Base-by-base conservation (phyloP, 2,888 invertebrate species). In the Cephus spinipes region DNA sequence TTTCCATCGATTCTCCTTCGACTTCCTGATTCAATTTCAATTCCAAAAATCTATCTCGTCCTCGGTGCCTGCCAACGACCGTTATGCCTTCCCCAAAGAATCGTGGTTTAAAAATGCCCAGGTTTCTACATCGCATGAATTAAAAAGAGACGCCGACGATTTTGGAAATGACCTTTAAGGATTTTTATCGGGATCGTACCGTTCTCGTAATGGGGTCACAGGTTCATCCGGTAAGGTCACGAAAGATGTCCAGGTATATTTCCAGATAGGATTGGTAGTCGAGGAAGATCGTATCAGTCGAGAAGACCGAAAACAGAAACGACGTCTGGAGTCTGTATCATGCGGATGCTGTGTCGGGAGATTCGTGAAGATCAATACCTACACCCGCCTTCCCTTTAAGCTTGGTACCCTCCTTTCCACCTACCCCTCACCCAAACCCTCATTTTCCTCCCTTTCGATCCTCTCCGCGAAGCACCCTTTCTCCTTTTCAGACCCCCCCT, bases 291-390 rank as follows among this genome's bases (percentile, higher is more conserved):
- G 71, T 33, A 23, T 55, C 71, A 71, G 12, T 9, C 71, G 75
- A 76, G 36, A 73, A 76, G 76, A 79, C 74, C 73, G 79, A 80
- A 74, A 79, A 79, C 76, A 80, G 77, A 74, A 76, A 79, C 77
- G 80, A 73, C 80, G 82, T 80, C 79, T 82, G 74, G 83, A 82
- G 84, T 81, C 83, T 82, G 84, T 85, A 86, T 86, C 83, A 86
- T 84, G 82, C 85, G 85, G 84, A 85, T 82, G 81, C 81, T 84
- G 76, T 81, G 84, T 83, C 82, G 84, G 79, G 83, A 82, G 83
- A 87, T 83, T 83, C 82, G 85, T 79, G 85, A 87, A 55, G 84
- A 88, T 88, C 88, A 87, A 88, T 88, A 88, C 87, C 84, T 87
- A 86, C 86, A 85, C 84, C 82, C 79, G 81, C 73, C 80, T 76